Conservation (phyloP, 35 echinoderm and acorn worm species). For the Apostichopus parvimensis region DNA sequence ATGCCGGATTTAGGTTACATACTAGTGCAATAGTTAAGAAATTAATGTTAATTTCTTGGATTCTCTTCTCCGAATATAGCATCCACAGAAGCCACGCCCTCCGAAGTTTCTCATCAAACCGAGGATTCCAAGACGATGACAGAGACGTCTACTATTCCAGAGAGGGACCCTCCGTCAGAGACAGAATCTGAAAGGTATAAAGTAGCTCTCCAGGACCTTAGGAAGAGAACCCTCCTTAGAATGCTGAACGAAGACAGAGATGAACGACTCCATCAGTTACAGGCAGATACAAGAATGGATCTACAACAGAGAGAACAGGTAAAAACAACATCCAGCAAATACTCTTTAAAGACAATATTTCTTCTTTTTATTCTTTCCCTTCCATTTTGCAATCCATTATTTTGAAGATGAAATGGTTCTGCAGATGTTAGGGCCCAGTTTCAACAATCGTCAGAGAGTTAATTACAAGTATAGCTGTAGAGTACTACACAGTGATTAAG, state of each 20-base stretch:
- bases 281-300: neutral
- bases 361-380: neutral
- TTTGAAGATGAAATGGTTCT: no score
- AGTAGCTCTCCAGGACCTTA: slow-evolving; percentile 18
- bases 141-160: neutral
- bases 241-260: slow-evolving; percentile 85
- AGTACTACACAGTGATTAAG: no score
- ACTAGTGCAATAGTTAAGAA: no score
- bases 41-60: no score
- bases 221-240: slow-evolving; percentile 56
- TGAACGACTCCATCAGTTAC: neutral
- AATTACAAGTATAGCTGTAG: no score
- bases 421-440: no score
- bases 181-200: slow-evolving; percentile 48
- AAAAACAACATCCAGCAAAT: neutral
- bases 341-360: neutral
- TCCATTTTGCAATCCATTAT: neutral
- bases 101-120: slow-evolving; percentile 32
- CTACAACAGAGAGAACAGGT: slow-evolving; percentile 53
- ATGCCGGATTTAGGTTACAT: no score
- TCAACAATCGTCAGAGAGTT: no score
- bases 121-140: slow-evolving; percentile 25
- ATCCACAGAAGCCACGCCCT: slow-evolving; percentile 29
- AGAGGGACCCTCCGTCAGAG: slow-evolving; percentile 1
- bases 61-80: neutral